Evolutionary conservation across 2,888 invertebrate species (phyloP).

Genomic region (Agrenia bidenticulata): DNA sequence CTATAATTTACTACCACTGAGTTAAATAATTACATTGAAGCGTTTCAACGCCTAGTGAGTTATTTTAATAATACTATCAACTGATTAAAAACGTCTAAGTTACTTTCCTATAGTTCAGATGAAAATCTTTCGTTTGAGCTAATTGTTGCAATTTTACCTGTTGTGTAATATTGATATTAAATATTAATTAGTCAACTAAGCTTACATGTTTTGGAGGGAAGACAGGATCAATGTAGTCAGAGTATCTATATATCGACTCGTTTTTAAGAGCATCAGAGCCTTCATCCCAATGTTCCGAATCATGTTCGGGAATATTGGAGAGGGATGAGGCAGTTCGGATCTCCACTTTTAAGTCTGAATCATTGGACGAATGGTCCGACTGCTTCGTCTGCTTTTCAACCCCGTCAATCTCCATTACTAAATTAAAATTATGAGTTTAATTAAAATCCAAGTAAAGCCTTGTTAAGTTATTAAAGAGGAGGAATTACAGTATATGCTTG

Average conservation of each 20-base stretch:
- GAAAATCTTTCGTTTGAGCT: too few relatives aligned
- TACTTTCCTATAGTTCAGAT: too few relatives aligned
- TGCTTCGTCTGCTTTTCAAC: constrained; percentile 59
- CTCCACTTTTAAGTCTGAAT: constrained; percentile 87
- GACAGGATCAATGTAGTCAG: constrained; percentile 76
- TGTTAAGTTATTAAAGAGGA: background rate
- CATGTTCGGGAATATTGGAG: constrained; percentile 53
- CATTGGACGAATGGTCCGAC: constrained; percentile 83
- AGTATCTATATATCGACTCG: constrained; percentile 55
- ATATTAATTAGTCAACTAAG: too few relatives aligned
- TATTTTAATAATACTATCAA: too few relatives aligned
- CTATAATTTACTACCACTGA: too few relatives aligned
- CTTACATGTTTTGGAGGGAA: constrained; percentile 74
- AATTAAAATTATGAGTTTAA: too few relatives aligned
- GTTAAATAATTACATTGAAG: too few relatives aligned
- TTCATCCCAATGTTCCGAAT: constrained; percentile 54
- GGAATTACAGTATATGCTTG: constrained; percentile 12
- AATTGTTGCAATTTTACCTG: too few relatives aligned
- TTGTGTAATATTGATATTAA: too few relatives aligned
- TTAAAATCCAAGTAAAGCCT: constrained; percentile 7
- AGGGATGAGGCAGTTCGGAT: constrained; percentile 65
- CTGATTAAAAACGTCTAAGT: too few relatives aligned
- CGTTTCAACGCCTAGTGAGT: too few relatives aligned
- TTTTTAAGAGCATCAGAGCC: constrained; percentile 57
- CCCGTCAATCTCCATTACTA: constrained; percentile 59